These are phyloP conservation scores for Incurvaria masculella DNA, from an alignment of 2,888 invertebrate species.

Conservation along the genomic window DNA sequence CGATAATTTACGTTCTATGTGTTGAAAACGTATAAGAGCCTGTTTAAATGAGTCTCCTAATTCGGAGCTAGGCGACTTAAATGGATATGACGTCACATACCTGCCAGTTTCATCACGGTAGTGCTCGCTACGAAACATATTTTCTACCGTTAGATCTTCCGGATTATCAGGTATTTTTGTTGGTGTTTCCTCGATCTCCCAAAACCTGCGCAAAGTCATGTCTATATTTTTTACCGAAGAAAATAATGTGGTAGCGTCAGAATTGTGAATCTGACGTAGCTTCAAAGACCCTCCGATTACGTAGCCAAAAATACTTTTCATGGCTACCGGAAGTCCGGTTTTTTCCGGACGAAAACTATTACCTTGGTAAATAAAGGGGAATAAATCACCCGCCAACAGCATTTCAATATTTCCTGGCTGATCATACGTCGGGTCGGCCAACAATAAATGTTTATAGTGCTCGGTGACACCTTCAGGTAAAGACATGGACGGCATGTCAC, in stretches of 20 bases:
- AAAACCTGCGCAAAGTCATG: constrained; percentile 4
- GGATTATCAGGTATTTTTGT: not conserved
- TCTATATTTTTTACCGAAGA: constrained; percentile 1
- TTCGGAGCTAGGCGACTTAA: constrained; percentile 2
- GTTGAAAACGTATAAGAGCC: constrained; percentile 1
- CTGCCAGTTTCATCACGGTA: constrained; percentile 4
- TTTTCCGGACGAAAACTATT: not conserved
- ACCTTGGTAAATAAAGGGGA: not conserved
- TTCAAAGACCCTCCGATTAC: constrained; percentile 6
- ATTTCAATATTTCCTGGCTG: not conserved
- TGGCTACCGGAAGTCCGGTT: constrained; percentile 5
- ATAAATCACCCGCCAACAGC: not conserved
- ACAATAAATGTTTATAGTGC: not conserved
- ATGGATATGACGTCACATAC: constrained; percentile 7
- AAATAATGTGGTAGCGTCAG: not conserved
- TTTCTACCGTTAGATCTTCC: constrained; percentile 5
- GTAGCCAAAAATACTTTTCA: constrained; percentile 8
- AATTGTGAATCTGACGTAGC: not conserved
- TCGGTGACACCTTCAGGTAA: no score
- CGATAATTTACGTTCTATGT: not conserved
- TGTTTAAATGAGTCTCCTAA: not conserved
- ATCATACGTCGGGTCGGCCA: not conserved
- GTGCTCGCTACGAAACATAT: not conserved
- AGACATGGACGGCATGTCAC: no score
- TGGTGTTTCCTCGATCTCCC: constrained; percentile 10